Evolutionary conservation across 1,140 invertebrate species (phyloP).

Genomic region (Drosophila quadrilineata): DNA sequence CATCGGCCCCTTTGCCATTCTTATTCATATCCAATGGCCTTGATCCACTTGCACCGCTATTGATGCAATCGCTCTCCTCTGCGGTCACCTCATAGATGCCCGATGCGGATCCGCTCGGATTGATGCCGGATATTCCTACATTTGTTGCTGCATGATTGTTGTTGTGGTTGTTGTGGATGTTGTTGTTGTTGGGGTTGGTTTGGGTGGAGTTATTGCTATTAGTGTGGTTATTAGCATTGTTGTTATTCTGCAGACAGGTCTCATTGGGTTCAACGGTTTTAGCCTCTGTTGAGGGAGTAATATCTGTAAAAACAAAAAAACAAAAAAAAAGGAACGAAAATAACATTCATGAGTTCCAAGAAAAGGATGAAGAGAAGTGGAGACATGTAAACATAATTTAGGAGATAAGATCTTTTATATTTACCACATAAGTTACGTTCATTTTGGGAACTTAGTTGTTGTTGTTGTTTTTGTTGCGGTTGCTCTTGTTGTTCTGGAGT

Average conservation of each 20-base stretch:
- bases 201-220: slow-evolving; percentile 57
- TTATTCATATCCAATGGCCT: slow-evolving; percentile 71
- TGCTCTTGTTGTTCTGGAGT: slow-evolving; percentile 40
- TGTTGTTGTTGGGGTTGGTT: slow-evolving; percentile 15
- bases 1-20: slow-evolving; percentile 52
- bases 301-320: slow-evolving; percentile 44
- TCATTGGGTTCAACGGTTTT: slow-evolving; percentile 77
- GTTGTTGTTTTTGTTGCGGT: slow-evolving; percentile 30
- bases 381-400: not conserved
- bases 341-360: too few relatives aligned
- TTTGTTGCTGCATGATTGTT: slow-evolving; percentile 31
- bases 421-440: slow-evolving; percentile 74
- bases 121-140: not conserved
- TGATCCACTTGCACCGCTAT: slow-evolving; percentile 40
- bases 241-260: slow-evolving; percentile 75
- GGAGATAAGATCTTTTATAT: not conserved
- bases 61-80: slow-evolving; percentile 72
- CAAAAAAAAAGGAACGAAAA: not conserved
- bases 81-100: slow-evolving; percentile 68
- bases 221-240: slow-evolving; percentile 54
- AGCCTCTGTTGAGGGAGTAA: slow-evolving; percentile 77
- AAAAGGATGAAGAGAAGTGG: too few relatives aligned
- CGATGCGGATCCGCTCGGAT: slow-evolving; percentile 18
- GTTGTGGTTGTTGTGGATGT: slow-evolving; percentile 20
- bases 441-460: slow-evolving; percentile 68